Percentiles rank a stretch among this genome's conserved stretches.
phyloP scores from a whole-genome alignment of 2,888 invertebrate species.

The Coleophora flavipennella region DNA sequence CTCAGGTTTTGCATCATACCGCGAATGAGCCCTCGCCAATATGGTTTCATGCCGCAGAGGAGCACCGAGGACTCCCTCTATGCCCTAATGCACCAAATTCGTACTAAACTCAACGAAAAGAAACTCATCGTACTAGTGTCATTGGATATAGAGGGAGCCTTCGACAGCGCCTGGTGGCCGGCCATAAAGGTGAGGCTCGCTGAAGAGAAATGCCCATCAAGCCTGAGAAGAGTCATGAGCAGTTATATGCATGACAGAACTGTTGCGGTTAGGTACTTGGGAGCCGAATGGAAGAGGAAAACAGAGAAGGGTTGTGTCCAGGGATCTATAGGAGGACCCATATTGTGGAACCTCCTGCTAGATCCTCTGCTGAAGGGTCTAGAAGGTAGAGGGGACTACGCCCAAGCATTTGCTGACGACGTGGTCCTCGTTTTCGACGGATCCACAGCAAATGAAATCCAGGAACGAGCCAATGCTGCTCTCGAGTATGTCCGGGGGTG shows the following conservation, averaged over 20 bases:
- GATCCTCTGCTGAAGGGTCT: conserved; percentile 6
- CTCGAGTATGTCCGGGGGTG: conserved; percentile 8
- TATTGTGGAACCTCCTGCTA: conserved; percentile 11
- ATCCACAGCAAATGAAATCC: conserved; percentile 2
- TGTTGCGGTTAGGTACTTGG: neutral
- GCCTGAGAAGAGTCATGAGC: conserved; percentile 4
- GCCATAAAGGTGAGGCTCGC: conserved; percentile 6
- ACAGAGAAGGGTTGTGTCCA: conserved; percentile 11
- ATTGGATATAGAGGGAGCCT: conserved; percentile 11
- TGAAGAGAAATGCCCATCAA: conserved; percentile 7
- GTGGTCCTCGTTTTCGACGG: conserved; percentile 8
- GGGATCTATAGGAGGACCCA: conserved; percentile 13
- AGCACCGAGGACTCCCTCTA: conserved; percentile 4
- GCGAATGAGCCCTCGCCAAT: conserved; percentile 6
- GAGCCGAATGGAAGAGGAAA: neutral
- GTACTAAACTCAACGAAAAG: conserved; percentile 1
- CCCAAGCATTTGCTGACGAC: conserved; percentile 12
- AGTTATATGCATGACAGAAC: conserved; percentile 4
- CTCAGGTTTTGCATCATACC: conserved; percentile 4
- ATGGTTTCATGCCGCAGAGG: conserved; percentile 12
- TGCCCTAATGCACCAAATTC: conserved; percentile 2
- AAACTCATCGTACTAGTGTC: conserved; percentile 5
- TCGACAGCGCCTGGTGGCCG: conserved; percentile 11
- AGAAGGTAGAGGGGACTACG: neutral
- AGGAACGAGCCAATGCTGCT: conserved; percentile 6